These are phyloP conservation scores for Paratilapia polleni DNA, from an alignment of 2,113 vertebrate species.

Conservation along the genomic window DNA sequence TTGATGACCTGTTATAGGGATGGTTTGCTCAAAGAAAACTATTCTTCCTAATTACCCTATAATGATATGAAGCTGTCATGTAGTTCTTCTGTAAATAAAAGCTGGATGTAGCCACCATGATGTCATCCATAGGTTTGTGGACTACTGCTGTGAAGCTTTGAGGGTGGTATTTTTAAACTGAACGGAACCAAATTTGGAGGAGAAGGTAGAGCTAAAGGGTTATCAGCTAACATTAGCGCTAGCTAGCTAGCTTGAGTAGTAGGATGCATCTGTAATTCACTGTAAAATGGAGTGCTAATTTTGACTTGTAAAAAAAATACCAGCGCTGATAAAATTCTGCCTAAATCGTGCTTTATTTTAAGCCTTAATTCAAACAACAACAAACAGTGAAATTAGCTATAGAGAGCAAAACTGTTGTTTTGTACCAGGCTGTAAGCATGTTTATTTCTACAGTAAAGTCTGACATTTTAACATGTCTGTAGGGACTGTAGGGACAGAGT, in stretches of 20 bases:
- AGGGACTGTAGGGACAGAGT: too few relatives aligned
- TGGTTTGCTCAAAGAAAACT: not conserved
- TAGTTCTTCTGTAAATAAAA: not conserved
- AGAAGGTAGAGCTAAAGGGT: not conserved
- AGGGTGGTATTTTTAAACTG: not conserved
- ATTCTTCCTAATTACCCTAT: not conserved
- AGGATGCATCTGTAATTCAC: not conserved
- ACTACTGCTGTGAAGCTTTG: too few relatives aligned
- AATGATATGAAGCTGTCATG: not conserved
- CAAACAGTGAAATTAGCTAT: not conserved
- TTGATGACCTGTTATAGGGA: not conserved
- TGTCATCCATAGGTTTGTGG: not conserved
- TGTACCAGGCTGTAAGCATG: too few relatives aligned
- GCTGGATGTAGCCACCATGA: not conserved
- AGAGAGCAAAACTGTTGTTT: not conserved
- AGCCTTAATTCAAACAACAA: not conserved
- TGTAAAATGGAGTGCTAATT: not conserved
- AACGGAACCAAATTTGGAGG: not conserved
- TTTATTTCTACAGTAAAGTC: not conserved
- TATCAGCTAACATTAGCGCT: not conserved
- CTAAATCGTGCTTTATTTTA: too few relatives aligned
- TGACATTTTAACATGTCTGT: not conserved
- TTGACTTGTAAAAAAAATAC: not conserved
- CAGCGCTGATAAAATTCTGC: not conserved
- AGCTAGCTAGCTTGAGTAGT: not conserved